A percentile compares a stretch with the other conserved stretches of the same genome.
Evolutionary conservation across 2,113 vertebrate genomes (phyloP).

Genomic region (Myotis brandtii): DNA sequence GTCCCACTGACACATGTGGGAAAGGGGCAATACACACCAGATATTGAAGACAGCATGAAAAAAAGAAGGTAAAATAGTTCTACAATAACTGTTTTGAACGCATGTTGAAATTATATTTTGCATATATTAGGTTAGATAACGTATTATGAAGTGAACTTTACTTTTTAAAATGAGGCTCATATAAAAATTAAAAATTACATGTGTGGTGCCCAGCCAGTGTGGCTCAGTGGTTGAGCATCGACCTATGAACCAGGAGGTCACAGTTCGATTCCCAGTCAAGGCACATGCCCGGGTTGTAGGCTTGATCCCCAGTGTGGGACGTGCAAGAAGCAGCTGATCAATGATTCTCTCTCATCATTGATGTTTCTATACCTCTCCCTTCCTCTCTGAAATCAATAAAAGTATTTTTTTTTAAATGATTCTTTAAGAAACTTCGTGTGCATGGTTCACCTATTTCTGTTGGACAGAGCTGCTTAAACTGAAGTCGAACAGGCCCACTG

Average conservation of each 20-base stretch:
- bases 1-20: background rate
- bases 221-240: no score
- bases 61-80: background rate
- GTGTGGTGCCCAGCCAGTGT: background rate
- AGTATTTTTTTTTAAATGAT: no score
- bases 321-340: no score
- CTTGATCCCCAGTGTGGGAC: no score
- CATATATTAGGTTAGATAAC: constrained; percentile 15
- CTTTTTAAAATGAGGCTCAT: background rate
- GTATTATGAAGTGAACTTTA: background rate
- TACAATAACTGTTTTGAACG: background rate
- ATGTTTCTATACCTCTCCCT: no score
- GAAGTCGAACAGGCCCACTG: background rate
- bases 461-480: background rate
- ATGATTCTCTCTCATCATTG: no score
- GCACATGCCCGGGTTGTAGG: no score
- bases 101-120: constrained; percentile 32
- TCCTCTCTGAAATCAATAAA: no score
- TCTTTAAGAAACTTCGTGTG: no score
- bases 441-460: background rate
- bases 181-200: background rate
- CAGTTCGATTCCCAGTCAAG: no score
- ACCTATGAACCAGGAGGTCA: no score
- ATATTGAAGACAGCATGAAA: background rate
- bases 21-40: background rate